Percentiles rank a stretch among this genome's conserved stretches.
These are phyloP conservation scores for Heteromyza rotundicornis DNA, from an alignment of 2,888 invertebrate genomes.

Conservation along the genomic window DNA sequence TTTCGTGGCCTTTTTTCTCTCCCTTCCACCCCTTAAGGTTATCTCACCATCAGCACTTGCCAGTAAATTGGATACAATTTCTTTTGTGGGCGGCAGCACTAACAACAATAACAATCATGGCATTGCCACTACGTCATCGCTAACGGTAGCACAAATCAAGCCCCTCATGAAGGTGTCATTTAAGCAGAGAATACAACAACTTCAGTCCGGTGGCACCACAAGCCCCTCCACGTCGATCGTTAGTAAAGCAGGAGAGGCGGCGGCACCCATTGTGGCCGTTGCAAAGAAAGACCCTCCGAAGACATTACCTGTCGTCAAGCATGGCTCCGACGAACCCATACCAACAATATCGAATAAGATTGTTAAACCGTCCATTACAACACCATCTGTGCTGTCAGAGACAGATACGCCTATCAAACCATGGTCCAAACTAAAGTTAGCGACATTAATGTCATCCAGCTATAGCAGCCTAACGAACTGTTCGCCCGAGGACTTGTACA, in stretches of 20 bases:
- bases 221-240: slow-evolving; percentile 23
- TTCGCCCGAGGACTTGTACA: slow-evolving; percentile 44
- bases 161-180: slow-evolving; percentile 68
- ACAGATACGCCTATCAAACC: slow-evolving; percentile 66
- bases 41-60: slow-evolving; percentile 39
- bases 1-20: neutral
- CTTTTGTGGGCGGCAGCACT: slow-evolving; percentile 22
- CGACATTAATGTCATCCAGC: slow-evolving; percentile 63
- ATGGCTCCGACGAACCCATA: slow-evolving; percentile 30
- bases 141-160: slow-evolving; percentile 44
- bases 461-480: slow-evolving; percentile 58
- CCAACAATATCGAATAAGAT: slow-evolving; percentile 49
- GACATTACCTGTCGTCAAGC: slow-evolving; percentile 40
- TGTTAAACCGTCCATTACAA: slow-evolving; percentile 43
- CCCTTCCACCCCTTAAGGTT: slow-evolving; percentile 26
- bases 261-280: slow-evolving; percentile 60
- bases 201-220: slow-evolving; percentile 54
- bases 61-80: slow-evolving; percentile 44
- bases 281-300: slow-evolving; percentile 55
- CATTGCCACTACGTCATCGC: slow-evolving; percentile 25
- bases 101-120: slow-evolving; percentile 16
- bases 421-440: slow-evolving; percentile 81
- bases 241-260: slow-evolving; percentile 8
- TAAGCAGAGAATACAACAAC: slow-evolving; percentile 68
- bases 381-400: slow-evolving; percentile 39